phyloP scores from a whole-genome alignment of 2,888 invertebrate genomes.

The Atrina japonica region DNA sequence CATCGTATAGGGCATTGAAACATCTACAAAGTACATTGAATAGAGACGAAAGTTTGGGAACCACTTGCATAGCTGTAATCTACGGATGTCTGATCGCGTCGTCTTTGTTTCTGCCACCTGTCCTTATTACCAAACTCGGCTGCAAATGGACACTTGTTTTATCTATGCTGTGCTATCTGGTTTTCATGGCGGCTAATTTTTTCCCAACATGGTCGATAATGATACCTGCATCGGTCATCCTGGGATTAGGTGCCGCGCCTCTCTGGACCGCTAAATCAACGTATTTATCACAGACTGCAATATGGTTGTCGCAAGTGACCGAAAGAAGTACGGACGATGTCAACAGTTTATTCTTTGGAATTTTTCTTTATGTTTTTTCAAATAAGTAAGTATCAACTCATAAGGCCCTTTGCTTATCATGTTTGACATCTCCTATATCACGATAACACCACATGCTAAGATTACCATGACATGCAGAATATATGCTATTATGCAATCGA shows the following conservation, averaged over 20 bases:
- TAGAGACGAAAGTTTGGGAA: constrained; percentile 93
- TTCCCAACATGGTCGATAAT: constrained; percentile 92
- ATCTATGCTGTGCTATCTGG: constrained; percentile 95
- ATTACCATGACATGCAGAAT: neutral
- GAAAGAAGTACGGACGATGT: constrained; percentile 92
- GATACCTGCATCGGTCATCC: constrained; percentile 89
- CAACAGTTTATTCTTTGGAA: constrained; percentile 97
- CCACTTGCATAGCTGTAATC: constrained; percentile 92
- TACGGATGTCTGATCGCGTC: constrained; percentile 96
- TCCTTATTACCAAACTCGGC: constrained; percentile 84
- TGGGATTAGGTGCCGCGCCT: constrained; percentile 96
- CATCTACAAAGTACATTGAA: constrained; percentile 96
- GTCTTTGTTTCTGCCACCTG: constrained; percentile 90
- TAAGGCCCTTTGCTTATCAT: too few species aligned
- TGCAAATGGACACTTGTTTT: constrained; percentile 97
- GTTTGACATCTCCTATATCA: neutral
- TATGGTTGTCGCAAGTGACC: constrained; percentile 91
- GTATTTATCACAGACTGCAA: constrained; percentile 91
- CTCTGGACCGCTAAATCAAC: constrained; percentile 99
- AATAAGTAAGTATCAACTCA: constrained; percentile 87
- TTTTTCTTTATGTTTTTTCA: constrained; percentile 99
- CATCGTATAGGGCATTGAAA: constrained; percentile 96
- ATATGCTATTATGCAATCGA: too few species aligned
- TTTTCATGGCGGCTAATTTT: constrained; percentile 96
- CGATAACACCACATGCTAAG: neutral